These are phyloP conservation scores for Benthochromis sp. DNA, from an alignment of 2,113 vertebrate genomes.

Conservation along the genomic window DNA sequence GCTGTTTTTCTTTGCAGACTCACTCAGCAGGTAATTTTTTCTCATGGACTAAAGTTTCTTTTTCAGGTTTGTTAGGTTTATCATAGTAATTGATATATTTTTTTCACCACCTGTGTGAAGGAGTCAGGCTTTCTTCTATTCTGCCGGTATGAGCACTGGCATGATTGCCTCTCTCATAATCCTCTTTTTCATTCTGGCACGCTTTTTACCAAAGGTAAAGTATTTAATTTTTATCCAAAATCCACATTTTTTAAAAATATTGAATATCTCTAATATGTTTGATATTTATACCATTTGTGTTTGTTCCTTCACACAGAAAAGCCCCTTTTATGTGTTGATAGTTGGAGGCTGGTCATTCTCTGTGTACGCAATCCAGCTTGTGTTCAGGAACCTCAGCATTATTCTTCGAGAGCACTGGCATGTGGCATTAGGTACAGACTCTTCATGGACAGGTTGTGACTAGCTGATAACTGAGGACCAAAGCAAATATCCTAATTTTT, in stretches of 20 bases:
- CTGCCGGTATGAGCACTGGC: slow-evolving; percentile 85
- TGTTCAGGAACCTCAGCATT: slow-evolving; percentile 82
- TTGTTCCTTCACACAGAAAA: slow-evolving; percentile 73
- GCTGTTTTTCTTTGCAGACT: slow-evolving; percentile 83
- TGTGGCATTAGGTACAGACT: slow-evolving; percentile 78
- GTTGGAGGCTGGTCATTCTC: slow-evolving; percentile 95
- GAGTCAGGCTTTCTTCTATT: slow-evolving; percentile 92
- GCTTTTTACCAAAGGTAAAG: slow-evolving; percentile 84
- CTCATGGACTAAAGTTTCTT: not conserved
- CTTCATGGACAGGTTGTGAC: not conserved
- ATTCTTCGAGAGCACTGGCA: slow-evolving; percentile 88
- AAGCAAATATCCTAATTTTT: not conserved
- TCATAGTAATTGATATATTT: not conserved
- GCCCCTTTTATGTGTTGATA: slow-evolving; percentile 84
- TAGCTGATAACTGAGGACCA: not conserved
- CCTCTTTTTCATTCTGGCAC: slow-evolving; percentile 81
- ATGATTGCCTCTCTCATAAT: slow-evolving; percentile 90
- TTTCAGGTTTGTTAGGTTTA: not conserved
- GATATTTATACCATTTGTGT: not conserved
- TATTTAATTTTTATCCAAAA: not conserved
- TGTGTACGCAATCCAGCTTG: slow-evolving; percentile 88
- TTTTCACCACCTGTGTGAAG: slow-evolving; percentile 54
- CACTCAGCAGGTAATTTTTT: slow-evolving; percentile 82
- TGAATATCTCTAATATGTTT: not conserved
- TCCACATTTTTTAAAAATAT: not conserved